These are phyloP conservation scores for Synergus laeviventris DNA, from an alignment of 2,888 invertebrate genomes.

Conservation along the genomic window DNA sequence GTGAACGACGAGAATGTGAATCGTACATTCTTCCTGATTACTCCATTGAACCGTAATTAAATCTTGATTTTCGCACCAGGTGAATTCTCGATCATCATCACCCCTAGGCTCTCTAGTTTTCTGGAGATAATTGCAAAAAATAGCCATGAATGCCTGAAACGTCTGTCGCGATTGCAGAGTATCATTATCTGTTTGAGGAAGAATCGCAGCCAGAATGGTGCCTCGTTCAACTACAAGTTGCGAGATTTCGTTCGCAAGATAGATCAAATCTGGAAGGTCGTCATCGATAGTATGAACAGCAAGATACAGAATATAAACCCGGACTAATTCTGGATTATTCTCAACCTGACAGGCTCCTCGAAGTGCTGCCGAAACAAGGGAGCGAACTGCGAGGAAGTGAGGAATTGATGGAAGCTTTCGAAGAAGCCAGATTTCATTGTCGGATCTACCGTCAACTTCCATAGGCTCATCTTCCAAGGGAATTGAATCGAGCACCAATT, in stretches of 20 bases:
- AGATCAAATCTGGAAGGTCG: slow-evolving; percentile 82
- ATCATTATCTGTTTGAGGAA: slow-evolving; percentile 80
- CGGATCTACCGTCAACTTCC: slow-evolving; percentile 70
- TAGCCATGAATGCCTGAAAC: slow-evolving; percentile 83
- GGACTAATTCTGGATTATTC: slow-evolving; percentile 88
- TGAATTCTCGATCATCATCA: slow-evolving; percentile 76
- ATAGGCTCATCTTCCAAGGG: slow-evolving; percentile 75
- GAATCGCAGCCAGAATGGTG: slow-evolving; percentile 88
- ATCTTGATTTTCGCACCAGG: slow-evolving; percentile 85
- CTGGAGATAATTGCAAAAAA: slow-evolving; percentile 86
- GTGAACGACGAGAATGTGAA: slow-evolving; percentile 89
- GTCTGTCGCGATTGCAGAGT: slow-evolving; percentile 77
- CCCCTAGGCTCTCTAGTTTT: slow-evolving; percentile 83
- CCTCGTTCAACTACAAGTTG: slow-evolving; percentile 94
- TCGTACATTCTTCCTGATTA: slow-evolving; percentile 84
- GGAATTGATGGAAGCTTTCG: slow-evolving; percentile 84
- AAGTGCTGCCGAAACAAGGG: slow-evolving; percentile 84
- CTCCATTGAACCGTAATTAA: slow-evolving; percentile 88
- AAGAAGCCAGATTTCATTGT: slow-evolving; percentile 79
- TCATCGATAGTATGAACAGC: slow-evolving; percentile 84
- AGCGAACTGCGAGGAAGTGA: slow-evolving; percentile 85
- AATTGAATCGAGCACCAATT: slow-evolving; percentile 81
- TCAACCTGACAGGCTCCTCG: slow-evolving; percentile 94
- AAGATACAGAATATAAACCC: slow-evolving; percentile 91
- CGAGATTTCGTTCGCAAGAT: slow-evolving; percentile 88